Evolutionary conservation across 1,140 invertebrate species (phyloP), one percentile per base, ranked within the genome.

Genomic region (Pantala flavescens): DNA sequence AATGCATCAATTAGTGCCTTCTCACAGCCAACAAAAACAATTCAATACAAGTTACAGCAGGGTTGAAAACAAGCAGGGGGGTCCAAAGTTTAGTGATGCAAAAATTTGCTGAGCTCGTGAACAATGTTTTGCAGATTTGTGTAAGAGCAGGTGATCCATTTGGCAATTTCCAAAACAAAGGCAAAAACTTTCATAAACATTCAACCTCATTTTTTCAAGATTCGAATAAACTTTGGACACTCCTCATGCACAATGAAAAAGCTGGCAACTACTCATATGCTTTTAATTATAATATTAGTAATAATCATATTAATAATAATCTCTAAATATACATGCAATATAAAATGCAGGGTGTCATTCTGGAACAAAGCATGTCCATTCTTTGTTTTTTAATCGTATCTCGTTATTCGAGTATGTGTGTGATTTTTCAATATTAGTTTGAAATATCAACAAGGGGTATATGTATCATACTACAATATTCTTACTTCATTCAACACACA

Each of bases 351-450:
- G 71, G 75, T 75, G 24, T 75, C 24, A 73, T 73, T 71, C 74
- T 77, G 42, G 28, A 77, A 77, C 76, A 77, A 77, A 77, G 76
- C 76, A 77, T 74, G 76, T 74, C 76, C 76, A 77, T 77, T 77
- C 76, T 77, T 77, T 36, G 28, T 36, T 36, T 36, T 63, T 63
- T 63, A 63, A 63, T 19, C 12, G 49, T 63, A 63, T 63, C 49
- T 63, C 49, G 12, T 63, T 36, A 75, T 70, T 72, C 63, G 28
- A 75, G 75, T 75, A 75, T 71, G 70, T 72, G 70, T 71, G 74
- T 77, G 76, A 28, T 70, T 74, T 70, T 70, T 75, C 63, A 75
- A 75, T 75, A 73, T 43, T 74, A 70, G 71, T 21, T 75, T 70
- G 71, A 75, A 73, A 76, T 71, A 73, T 76, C 72, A 43, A 70